Base-by-base conservation (phyloP, 2,113 vertebrate species). In the Verasper variegatus region DNA sequence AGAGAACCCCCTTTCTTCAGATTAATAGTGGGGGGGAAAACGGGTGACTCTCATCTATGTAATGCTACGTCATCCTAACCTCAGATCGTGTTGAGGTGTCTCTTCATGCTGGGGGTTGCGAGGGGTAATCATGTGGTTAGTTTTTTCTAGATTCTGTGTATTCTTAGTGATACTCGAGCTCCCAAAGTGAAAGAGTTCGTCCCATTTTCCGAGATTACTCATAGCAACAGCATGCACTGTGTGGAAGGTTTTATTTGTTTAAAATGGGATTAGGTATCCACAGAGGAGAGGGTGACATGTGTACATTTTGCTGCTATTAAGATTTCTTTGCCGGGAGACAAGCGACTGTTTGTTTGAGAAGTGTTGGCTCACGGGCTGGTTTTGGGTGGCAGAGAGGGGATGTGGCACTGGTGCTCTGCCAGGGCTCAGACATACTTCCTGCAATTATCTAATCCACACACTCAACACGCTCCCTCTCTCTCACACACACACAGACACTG, bases 361-460 rank as follows among this genome's bases (percentile, higher is more conserved):
- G 87, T 61, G 83, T 83, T 81, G 76, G 75, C 76, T 81, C 85
- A 51, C 65, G 20, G 82, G 83, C 76, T 76, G 68, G 78, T 74
- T 81, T 51, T 18, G 18, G 82, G 84, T 84, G 83, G 76, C 78
- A 82, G 67, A 78, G 71, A 83, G 60, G 79, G 78, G 82, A 81
- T 87, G 84, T 90, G 81, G 87, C 84, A 77, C 71, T 63, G 59
- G 65, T 85, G 82, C 75, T 89, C 73, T 89, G 81, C 78, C 80
- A 92, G 81, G 62, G 63, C 66, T 77, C 74, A 79, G 84, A 83
- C 81, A 85, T 47, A 81, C 82, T 93, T 91, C 89, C 91, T 92
- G 91, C 91, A 93, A 92, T 94, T 91, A 92, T 90, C 86, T 74
- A 86, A 89, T 88, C 82, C 78, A 88, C 82, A 80, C 77, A 79